Evolutionary conservation across 1,140 invertebrate genomes (phyloP).

Genomic region (Trichonephila inaurata): DNA sequence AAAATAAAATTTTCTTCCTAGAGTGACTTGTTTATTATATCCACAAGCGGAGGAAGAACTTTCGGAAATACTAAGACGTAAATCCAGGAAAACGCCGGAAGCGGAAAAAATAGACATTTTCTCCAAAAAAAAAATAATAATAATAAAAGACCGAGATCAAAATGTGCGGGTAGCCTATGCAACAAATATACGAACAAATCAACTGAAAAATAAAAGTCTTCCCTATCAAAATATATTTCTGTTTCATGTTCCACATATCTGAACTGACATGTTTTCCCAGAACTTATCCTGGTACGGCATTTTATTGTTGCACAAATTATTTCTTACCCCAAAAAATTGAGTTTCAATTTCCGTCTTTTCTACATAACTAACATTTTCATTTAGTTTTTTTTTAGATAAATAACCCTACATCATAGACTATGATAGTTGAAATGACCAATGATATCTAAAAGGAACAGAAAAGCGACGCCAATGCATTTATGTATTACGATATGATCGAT

Average conservation of each 20-base stretch:
- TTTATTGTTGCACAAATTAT: background rate
- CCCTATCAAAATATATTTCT: constrained; percentile 38
- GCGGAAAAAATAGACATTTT: constrained; percentile 8
- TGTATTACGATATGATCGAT: constrained; percentile 26
- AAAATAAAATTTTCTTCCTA: constrained; percentile 38
- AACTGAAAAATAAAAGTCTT: constrained; percentile 29
- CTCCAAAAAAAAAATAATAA: background rate
- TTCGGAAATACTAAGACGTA: constrained; percentile 54
- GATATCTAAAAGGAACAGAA: background rate
- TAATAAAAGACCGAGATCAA: background rate
- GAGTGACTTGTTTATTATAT: constrained; percentile 50
- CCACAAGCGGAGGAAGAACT: constrained; percentile 36
- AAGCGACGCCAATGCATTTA: constrained; percentile 5
- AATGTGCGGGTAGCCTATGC: constrained; percentile 33
- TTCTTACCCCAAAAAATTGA: background rate
- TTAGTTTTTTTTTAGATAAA: background rate
- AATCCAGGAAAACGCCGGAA: constrained; percentile 39
- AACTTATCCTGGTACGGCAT: background rate
- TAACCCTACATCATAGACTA: background rate
- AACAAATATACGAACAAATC: constrained; percentile 39
- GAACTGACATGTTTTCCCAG: background rate
- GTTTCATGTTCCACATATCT: constrained; percentile 2
- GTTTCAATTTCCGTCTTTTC: background rate
- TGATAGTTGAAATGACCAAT: background rate
- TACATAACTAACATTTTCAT: background rate